Base-by-base conservation (phyloP, 2,797 vertebrate species). In the Siniperca scherzeri region DNA sequence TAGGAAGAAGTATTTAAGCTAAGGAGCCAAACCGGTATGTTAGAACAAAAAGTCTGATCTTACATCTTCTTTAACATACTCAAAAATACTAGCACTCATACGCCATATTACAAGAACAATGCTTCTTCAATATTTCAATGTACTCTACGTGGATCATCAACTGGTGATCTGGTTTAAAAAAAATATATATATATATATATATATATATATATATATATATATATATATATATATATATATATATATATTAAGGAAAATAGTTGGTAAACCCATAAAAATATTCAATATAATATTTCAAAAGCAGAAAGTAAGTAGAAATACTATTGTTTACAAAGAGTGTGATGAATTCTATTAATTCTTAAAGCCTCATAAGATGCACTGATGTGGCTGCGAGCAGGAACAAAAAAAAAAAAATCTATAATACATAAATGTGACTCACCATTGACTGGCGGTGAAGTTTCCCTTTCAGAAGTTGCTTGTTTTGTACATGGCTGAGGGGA, bases 371-470 rank as follows among this genome's bases (percentile, higher is more conserved):
- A 85, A 83, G 80, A 78, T 48, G 88, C 77, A 73, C 74, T 38
- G 81, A 82, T 81, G 70, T 75, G 56, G 53, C 69, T 74, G 44
- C 75, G 83, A 88, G 73, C 83, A 68, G 68, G 55, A 65, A 75
- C 70, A 64, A 77, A 59, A 61, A 48, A 50, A 64, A 21, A 59
- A 30, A 56, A 87, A 89, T 93, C 89, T 87, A 92, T 91, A 90
- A 85, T 72, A 76, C 83, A 89, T 88, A 88, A 91, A 86, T 82
- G 80, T 80, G 77, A 78, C 60, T 87, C 84, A 61, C 74, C 78
- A 65, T n/a, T 89, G 90, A 93, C 67, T 81, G 90, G 90, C 88
- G 84, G 82, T 42, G 66, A 90, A 90, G 89, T 91, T 92, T 90
- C 56, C 73, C 78, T 88, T 78, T 86, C 82, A 91, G 80, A 89